Evolutionary conservation across 1,140 invertebrate genomes (phyloP).

Genomic region (Akabosia matsudoensis): DNA sequence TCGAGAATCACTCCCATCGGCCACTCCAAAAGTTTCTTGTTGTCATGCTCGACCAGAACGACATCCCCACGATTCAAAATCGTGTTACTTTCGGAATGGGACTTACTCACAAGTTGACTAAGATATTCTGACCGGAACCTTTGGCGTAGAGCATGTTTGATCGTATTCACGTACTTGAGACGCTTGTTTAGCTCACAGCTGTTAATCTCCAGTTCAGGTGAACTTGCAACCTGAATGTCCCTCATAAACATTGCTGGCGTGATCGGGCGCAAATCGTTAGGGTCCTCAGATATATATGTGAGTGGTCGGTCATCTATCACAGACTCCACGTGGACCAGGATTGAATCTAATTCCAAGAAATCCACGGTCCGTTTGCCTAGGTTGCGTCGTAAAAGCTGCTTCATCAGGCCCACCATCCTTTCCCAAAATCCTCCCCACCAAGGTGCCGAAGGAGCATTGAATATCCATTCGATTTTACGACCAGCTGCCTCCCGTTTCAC

Average conservation of each 20-base stretch:
- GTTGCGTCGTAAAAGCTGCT: not conserved
- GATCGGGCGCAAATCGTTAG: not conserved
- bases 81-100: not conserved
- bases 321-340: not conserved
- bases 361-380: not conserved
- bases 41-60: not conserved
- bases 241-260: not conserved
- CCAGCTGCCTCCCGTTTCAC: not conserved
- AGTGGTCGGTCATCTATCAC: not conserved
- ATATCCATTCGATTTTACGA: not conserved
- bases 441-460: not conserved
- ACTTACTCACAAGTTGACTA: not conserved
- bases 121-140: not conserved
- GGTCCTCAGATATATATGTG: not conserved
- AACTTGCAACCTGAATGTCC: not conserved
- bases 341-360: not conserved
- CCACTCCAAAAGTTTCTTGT: not conserved
- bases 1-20: not conserved
- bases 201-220: not conserved
- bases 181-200: not conserved
- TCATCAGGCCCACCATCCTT: not conserved
- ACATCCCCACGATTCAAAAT: not conserved
- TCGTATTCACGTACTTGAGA: not conserved
- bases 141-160: not conserved
- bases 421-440: slow-evolving; percentile 12